Evolutionary conservation across 2,797 vertebrate species (phyloP), one percentile per base, ranked within the genome.

Genomic region (Lepus oiostolus): DNA sequence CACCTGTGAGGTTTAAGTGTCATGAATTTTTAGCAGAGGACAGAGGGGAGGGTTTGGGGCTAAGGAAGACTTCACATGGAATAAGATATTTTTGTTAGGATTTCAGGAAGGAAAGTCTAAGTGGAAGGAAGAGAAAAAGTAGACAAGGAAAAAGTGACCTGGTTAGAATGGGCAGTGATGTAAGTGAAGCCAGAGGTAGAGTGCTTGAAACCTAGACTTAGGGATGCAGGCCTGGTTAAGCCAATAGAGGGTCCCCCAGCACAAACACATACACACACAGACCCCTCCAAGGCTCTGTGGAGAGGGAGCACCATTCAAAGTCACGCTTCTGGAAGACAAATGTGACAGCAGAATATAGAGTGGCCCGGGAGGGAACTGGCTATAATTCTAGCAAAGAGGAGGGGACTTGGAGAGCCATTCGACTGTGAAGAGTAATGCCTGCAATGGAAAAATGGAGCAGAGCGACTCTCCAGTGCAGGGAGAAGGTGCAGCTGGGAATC

Each of bases 381-480:
- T 88, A 26, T 8, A 85, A 85, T 82, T 84, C 14, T 22, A 91
- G 72, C 67, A 85, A 77, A 65, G 88, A 79, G 21, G 17, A 52
- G 79, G 22, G n/a, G 21, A 65, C 38, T 86, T n/a, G 72, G 42
- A 88, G 84, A 58, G 50, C 4, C 68, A 35, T 24, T 2, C 22
- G 26, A 19, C 11, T 24, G 3, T 72, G n/a, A 68, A 42, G 60
- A 68, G 19, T 1, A 30, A 38, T 11, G 1, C 8, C 16, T 63
- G 0, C 17, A 13, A 65, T 1, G 35, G 71, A 70, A 70, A 65
- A 1, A 4, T 3, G 26, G 54, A 60, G 28, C 16, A 50, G 4
- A 10, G 42, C 16, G 68, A 58, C 3, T 32, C 42, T 71, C 28
- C 35, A 24, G 1, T 4, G 58, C 52, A 75, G 80, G 1, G 1